A percentile compares a stretch with the other conserved stretches of the same genome.
phyloP scores from a whole-genome alignment of 2,113 vertebrate genomes.

The Peromyscus polionotus region DNA sequence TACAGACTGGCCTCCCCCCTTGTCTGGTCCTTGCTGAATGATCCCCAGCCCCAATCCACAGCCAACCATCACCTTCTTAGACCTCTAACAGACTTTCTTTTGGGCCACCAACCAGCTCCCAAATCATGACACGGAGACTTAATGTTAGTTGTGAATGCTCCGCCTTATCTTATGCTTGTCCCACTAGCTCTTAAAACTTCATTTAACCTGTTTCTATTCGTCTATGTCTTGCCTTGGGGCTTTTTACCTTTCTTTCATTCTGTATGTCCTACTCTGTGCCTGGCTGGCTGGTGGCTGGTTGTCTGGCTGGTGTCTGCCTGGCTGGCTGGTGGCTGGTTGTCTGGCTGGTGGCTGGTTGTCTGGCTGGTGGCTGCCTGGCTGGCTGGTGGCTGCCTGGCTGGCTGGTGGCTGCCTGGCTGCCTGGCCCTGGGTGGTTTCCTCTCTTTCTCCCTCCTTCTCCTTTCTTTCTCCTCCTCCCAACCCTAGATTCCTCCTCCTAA shows the following conservation, averaged over 20 bases:
- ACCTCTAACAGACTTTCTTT: not conserved
- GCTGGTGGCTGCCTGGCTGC: too few relatives aligned
- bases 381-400: too few relatives aligned
- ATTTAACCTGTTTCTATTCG: not conserved
- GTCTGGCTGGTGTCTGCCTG: too few relatives aligned
- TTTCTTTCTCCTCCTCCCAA: not conserved
- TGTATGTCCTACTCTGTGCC: not conserved
- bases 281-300: not conserved
- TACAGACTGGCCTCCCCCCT: not conserved
- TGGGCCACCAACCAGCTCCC: not conserved
- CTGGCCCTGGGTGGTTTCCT: not conserved
- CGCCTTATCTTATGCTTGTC: not conserved
- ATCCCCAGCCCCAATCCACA: not conserved
- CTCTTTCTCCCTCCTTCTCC: not conserved
- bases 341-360: too few relatives aligned
- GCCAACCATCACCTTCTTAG: not conserved
- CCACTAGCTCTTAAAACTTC: not conserved
- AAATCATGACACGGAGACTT: not conserved
- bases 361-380: not conserved
- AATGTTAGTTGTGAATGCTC: not conserved
- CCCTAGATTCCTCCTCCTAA: not conserved
- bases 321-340: too few relatives aligned
- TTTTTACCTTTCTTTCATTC: not conserved
- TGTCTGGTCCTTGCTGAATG: not conserved
- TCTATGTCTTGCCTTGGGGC: not conserved